Evolutionary conservation across 2,888 invertebrate genomes (phyloP).

Genomic region (Chirona hameri): DNA sequence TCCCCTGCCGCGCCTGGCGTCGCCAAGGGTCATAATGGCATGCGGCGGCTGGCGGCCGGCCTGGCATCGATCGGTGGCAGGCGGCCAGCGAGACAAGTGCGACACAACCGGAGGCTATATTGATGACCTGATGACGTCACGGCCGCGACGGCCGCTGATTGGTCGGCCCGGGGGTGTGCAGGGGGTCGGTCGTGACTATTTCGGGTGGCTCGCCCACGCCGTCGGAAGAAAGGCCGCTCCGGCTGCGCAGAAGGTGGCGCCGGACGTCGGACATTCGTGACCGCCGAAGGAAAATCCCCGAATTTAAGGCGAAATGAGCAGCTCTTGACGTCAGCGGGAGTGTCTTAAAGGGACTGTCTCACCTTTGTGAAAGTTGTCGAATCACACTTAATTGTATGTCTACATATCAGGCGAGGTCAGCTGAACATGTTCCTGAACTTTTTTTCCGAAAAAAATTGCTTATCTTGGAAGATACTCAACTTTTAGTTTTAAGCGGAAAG

Average conservation of each 20-base stretch:
- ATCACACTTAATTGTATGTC: too few relatives aligned
- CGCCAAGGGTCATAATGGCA: background rate
- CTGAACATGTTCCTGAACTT: too few relatives aligned
- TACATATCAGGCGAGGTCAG: too few relatives aligned
- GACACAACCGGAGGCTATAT: slow-evolving; percentile 6
- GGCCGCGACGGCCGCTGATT: background rate
- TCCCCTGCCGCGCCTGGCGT: background rate
- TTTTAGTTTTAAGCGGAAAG: too few relatives aligned
- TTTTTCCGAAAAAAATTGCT: too few relatives aligned
- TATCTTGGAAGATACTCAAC: too few relatives aligned
- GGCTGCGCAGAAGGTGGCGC: background rate
- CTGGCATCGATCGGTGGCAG: background rate
- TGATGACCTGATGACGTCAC: slow-evolving; percentile 13
- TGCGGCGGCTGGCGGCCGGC: background rate
- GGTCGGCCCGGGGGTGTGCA: slow-evolving; percentile 1
- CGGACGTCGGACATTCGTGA: too few relatives aligned
- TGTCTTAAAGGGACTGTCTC: too few relatives aligned
- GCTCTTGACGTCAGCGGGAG: too few relatives aligned
- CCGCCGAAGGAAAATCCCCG: too few relatives aligned
- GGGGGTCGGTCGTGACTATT: background rate
- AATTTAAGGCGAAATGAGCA: too few relatives aligned
- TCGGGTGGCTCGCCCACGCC: background rate
- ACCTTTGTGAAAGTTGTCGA: too few relatives aligned
- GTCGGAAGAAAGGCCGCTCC: background rate
- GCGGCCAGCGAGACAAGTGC: background rate